phyloP scores from a whole-genome alignment of 2,888 invertebrate species.

The Ennomos fuscantarius region DNA sequence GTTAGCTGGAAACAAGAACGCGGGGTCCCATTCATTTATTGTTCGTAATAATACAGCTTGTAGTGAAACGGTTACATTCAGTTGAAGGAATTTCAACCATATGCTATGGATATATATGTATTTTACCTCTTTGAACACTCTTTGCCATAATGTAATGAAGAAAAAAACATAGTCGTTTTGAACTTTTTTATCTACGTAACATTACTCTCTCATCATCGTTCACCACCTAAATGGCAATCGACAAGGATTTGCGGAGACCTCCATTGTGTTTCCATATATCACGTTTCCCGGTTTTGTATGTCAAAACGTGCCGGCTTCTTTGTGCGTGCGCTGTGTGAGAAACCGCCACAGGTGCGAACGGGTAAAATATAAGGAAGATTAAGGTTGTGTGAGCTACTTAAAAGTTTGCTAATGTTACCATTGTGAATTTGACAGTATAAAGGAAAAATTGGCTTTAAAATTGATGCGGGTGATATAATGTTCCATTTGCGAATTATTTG shows the following conservation, averaged over 20 bases:
- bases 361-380: constrained; percentile 49
- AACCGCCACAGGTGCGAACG: constrained; percentile 72
- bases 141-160: not conserved
- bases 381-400: constrained; percentile 36
- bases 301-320: constrained; percentile 65
- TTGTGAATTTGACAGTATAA: constrained; percentile 38
- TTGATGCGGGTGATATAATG: constrained; percentile 63
- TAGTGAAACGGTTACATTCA: too few relatives aligned
- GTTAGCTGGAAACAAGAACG: too few relatives aligned
- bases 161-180: not conserved
- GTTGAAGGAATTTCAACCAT: too few relatives aligned
- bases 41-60: too few relatives aligned
- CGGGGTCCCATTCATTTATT: too few relatives aligned
- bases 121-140: too few relatives aligned
- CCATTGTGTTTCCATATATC: constrained; percentile 63
- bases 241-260: constrained; percentile 54
- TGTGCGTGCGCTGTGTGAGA: constrained; percentile 53
- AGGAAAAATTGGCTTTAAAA: constrained; percentile 42
- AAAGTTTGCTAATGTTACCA: constrained; percentile 57
- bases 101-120: too few relatives aligned
- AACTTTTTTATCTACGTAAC: constrained; percentile 3
- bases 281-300: constrained; percentile 64
- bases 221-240: constrained; percentile 24
- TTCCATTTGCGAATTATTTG: constrained; percentile 41
- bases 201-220: constrained; percentile 20